Evolutionary conservation across 2,797 vertebrate genomes (phyloP).

Genomic region (Sebastes oblongus): DNA sequence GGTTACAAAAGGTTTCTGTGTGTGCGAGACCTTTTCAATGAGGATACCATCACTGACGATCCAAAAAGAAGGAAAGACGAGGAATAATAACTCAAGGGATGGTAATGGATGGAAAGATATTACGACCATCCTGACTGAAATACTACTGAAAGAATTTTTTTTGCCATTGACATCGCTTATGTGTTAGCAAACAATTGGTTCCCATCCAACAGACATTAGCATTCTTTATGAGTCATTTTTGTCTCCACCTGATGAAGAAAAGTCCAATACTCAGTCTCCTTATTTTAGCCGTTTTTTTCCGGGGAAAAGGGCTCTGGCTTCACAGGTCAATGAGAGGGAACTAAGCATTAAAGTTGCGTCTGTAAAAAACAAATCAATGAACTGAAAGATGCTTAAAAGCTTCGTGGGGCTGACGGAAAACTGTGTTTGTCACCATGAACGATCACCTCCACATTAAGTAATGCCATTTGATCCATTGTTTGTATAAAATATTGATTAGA

Average conservation of each 20-base stretch:
- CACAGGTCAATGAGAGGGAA: neutral
- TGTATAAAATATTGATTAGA: neutral
- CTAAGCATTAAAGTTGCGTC: too few species aligned
- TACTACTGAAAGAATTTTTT: conserved; percentile 41
- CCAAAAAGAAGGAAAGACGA: neutral
- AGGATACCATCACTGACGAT: conserved; percentile 23
- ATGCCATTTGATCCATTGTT: neutral
- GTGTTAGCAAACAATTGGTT: neutral
- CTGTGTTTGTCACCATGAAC: neutral
- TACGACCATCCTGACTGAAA: conserved; percentile 40
- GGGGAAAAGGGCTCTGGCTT: too few species aligned
- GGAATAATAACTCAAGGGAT: conserved; percentile 30
- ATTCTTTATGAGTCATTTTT: neutral
- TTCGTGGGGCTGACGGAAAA: neutral
- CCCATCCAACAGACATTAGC: neutral
- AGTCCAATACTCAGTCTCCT: neutral
- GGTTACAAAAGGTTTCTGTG: conserved; percentile 60
- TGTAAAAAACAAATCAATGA: accelerated
- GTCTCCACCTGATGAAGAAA: neutral
- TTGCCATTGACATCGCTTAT: neutral
- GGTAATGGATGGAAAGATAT: conserved; percentile 46
- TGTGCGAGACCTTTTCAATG: neutral
- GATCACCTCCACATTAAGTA: neutral
- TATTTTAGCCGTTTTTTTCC: too few species aligned
- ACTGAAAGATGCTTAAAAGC: neutral